phyloP scores from a whole-genome alignment of 2,888 invertebrate species.

The Halictus ligatus region DNA sequence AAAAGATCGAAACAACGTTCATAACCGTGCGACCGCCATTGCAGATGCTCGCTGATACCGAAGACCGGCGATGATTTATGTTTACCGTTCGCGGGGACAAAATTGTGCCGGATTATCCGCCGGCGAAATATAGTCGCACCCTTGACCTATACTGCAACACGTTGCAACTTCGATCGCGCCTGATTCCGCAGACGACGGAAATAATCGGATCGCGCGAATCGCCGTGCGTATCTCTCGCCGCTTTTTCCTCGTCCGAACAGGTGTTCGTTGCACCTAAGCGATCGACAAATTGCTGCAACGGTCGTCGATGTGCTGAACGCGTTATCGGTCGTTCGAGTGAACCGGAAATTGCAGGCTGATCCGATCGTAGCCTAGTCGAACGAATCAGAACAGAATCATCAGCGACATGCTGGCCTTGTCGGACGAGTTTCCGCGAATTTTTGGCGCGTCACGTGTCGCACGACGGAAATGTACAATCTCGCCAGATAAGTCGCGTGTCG shows the following conservation, averaged over 20 bases:
- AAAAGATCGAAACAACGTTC: no score
- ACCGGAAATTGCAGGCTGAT: constrained; percentile 18
- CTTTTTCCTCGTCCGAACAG: not conserved
- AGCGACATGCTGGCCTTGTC: not conserved
- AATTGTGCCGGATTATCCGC: constrained; percentile 55
- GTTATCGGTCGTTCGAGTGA: not conserved
- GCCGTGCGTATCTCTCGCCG: constrained; percentile 24
- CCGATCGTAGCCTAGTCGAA: not conserved
- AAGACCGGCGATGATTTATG: constrained; percentile 44
- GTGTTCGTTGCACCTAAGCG: not conserved
- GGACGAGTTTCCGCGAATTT: constrained; percentile 31
- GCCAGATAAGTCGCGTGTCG: constrained; percentile 68
- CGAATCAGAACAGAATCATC: constrained; percentile 16
- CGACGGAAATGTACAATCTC: not conserved
- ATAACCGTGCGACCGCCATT: not conserved
- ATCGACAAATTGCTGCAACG: not conserved
- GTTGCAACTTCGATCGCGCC: constrained; percentile 66
- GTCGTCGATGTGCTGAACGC: not conserved
- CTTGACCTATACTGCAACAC: constrained; percentile 66
- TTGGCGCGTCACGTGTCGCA: not conserved
- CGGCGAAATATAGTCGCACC: constrained; percentile 57
- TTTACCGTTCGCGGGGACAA: constrained; percentile 31
- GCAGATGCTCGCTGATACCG: not conserved
- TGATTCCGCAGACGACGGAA: constrained; percentile 47
- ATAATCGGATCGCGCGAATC: constrained; percentile 49